Percentiles rank a stretch among this genome's conserved stretches.
Evolutionary conservation across 64 coral and sea anemone genomes (phyloP).

Genomic region (Montipora foliosa): DNA sequence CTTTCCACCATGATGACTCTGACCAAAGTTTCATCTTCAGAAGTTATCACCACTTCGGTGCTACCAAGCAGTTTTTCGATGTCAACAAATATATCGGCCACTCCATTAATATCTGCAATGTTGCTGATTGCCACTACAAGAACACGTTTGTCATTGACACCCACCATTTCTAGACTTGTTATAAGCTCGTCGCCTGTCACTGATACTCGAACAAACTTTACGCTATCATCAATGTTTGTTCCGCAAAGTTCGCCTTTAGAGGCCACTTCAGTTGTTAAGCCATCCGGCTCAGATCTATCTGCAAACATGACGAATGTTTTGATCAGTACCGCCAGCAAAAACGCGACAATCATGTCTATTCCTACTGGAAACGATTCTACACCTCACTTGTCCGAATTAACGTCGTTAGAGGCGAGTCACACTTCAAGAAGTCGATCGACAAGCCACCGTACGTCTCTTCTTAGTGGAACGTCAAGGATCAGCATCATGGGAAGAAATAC

Average conservation of each 20-base stretch:
- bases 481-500: neutral
- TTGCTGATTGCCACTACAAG: neutral
- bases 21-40: neutral
- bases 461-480: neutral
- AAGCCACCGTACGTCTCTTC: neutral
- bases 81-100: neutral
- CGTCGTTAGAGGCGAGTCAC: neutral
- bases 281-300: neutral
- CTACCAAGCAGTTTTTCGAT: neutral
- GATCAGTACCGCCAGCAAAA: neutral
- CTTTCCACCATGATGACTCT: neutral
- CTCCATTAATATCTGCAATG: neutral
- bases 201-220: neutral
- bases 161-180: neutral
- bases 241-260: neutral
- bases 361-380: neutral
- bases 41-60: neutral
- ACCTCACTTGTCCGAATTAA: neutral
- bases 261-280: neutral
- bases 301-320: neutral
- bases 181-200: neutral
- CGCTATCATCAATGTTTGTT: neutral
- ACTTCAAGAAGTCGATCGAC: neutral
- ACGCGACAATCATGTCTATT: neutral
- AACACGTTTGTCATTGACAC: neutral